Conservation (phyloP, 1,140 invertebrate genomes). For the Arctopsyche grandis region DNA sequence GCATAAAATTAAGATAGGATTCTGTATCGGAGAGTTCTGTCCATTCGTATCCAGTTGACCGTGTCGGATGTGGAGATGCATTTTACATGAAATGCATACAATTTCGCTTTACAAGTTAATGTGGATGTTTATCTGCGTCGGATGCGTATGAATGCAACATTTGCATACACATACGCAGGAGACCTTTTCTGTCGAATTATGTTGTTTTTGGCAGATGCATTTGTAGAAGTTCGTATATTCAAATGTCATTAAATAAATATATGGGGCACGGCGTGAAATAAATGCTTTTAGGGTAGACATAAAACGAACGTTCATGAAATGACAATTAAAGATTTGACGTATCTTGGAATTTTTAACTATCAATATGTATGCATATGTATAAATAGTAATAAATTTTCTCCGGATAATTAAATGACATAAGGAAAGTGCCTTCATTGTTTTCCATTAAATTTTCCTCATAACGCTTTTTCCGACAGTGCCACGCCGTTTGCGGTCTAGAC, state of each 20-base stretch:
- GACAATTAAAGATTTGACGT: background rate
- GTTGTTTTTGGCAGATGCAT: slow-evolving; percentile 15
- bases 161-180: slow-evolving; percentile 16
- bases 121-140: slow-evolving; percentile 49
- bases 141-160: slow-evolving; percentile 42
- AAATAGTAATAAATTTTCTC: background rate
- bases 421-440: slow-evolving; percentile 45
- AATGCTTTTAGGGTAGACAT: too few relatives aligned
- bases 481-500: slow-evolving; percentile 50
- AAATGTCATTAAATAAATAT: slow-evolving; percentile 39
- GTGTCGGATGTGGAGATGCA: slow-evolving; percentile 40
- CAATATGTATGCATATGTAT: background rate
- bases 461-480: slow-evolving; percentile 47
- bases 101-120: slow-evolving; percentile 43
- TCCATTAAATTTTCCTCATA: slow-evolving; percentile 47
- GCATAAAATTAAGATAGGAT: slow-evolving; percentile 39
- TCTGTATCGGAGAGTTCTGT: slow-evolving; percentile 8
- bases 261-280: background rate
- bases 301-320: too few relatives aligned
- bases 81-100: slow-evolving; percentile 39
- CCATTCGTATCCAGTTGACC: slow-evolving; percentile 52
- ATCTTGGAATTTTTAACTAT: background rate
- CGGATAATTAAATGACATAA: slow-evolving; percentile 30
- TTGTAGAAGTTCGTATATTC: slow-evolving; percentile 8
- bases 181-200: slow-evolving; percentile 9